These are phyloP conservation scores for Rousettus madagascariensis DNA, from an alignment of 2,797 vertebrate species.

Conservation along the genomic window DNA sequence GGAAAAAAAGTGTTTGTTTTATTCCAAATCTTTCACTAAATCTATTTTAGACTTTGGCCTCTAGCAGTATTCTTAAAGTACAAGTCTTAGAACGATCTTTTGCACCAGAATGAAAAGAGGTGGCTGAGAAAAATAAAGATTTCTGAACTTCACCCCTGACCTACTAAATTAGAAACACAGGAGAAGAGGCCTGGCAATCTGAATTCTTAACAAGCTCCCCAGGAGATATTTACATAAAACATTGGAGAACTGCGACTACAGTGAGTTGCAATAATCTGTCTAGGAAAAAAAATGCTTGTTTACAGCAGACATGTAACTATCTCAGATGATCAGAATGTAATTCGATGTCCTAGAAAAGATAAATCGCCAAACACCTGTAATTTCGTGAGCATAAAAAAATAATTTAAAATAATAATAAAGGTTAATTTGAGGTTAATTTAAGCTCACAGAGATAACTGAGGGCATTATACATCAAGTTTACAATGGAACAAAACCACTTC, in stretches of 20 bases:
- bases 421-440: constrained; percentile 33
- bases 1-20: background rate
- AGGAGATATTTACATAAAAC: background rate
- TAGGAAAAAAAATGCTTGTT: background rate
- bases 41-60: constrained; percentile 1
- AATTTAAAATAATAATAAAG: constrained; percentile 30
- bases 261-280: background rate
- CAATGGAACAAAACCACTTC: background rate
- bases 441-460: background rate
- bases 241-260: background rate
- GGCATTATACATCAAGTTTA: constrained; percentile 13
- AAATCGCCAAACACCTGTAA: background rate
- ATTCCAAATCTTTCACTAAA: constrained; percentile 10
- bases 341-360: background rate
- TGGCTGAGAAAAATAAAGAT: background rate
- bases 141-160: background rate
- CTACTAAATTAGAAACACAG: background rate
- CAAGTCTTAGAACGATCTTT: background rate
- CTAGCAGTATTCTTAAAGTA: background rate
- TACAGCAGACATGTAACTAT: background rate
- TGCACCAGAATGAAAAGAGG: background rate
- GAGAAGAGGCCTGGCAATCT: background rate
- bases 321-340: background rate
- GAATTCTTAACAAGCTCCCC: background rate
- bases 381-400: constrained; percentile 17